These are phyloP conservation scores for Lasioglossum oenotherae DNA, from an alignment of 2,888 invertebrate genomes.

Conservation along the genomic window DNA sequence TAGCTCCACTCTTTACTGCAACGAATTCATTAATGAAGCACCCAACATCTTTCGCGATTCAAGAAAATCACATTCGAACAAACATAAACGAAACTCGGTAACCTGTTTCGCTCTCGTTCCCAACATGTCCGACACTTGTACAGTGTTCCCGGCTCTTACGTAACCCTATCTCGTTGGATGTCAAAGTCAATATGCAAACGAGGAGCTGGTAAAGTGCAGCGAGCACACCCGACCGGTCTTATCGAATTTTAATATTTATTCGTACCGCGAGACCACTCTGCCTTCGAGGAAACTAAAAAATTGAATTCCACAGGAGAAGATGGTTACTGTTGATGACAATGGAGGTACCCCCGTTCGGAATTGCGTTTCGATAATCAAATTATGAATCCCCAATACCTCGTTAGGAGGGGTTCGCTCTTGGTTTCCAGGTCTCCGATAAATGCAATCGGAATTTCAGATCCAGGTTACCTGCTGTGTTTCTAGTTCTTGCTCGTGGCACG, in stretches of 20 bases:
- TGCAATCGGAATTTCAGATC: constrained; percentile 68
- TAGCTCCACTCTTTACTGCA: neutral
- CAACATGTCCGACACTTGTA: constrained; percentile 29
- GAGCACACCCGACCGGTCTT: constrained; percentile 38
- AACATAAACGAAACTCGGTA: neutral
- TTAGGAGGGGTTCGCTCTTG: constrained; percentile 12
- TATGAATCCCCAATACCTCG: constrained; percentile 53
- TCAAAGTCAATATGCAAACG: constrained; percentile 64
- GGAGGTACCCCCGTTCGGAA: constrained; percentile 37
- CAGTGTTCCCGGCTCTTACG: constrained; percentile 32
- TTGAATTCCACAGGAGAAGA: constrained; percentile 54
- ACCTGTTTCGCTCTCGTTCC: constrained; percentile 1
- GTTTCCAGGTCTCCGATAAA: constrained; percentile 46
- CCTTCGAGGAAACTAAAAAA: constrained; percentile 59
- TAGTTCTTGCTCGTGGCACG: constrained; percentile 44
- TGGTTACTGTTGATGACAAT: constrained; percentile 60
- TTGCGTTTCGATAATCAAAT: constrained; percentile 67
- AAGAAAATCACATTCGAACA: neutral
- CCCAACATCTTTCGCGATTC: neutral
- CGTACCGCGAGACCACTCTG: constrained; percentile 30
- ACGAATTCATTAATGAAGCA: neutral
- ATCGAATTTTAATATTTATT: constrained; percentile 68
- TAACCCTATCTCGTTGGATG: constrained; percentile 44
- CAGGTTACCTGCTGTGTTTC: constrained; percentile 25
- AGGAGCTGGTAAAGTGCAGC: constrained; percentile 48